Percentiles rank a stretch among this genome's conserved stretches.
Conservation (phyloP, 2,113 vertebrate species). For the Mixornis gularis region DNA sequence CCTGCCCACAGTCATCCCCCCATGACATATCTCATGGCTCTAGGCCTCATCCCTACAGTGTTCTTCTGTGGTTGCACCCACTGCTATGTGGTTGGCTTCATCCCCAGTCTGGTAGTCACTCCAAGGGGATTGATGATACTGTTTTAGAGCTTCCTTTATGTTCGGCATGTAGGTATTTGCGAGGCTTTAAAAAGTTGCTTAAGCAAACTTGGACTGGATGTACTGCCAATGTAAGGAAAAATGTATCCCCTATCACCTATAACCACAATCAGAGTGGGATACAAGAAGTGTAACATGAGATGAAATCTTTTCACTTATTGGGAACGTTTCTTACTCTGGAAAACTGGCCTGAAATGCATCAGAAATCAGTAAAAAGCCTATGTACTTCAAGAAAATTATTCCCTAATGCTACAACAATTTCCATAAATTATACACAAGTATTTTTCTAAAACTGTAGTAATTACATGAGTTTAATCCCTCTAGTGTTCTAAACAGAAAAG, state of each 20-base stretch:
- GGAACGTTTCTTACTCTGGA: not conserved
- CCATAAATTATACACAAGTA: not conserved
- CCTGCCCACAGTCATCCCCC: not conserved
- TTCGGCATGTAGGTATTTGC: not conserved
- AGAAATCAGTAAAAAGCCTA: not conserved
- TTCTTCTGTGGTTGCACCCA: not conserved
- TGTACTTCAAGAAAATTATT: not conserved
- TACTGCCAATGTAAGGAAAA: not conserved
- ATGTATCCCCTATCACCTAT: not conserved
- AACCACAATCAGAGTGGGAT: not conserved
- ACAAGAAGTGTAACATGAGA: not conserved
- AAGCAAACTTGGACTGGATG: not conserved
- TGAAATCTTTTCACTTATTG: not conserved
- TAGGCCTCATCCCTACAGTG: not conserved
- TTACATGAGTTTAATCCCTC: not conserved
- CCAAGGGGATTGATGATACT: not conserved
- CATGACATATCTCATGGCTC: not conserved
- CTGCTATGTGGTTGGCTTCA: not conserved
- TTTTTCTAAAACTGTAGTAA: not conserved
- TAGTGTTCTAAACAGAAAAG: not conserved
- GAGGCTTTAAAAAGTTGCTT: not conserved
- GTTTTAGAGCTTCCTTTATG: not conserved
- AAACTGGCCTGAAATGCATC: not conserved
- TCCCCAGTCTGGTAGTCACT: not conserved
- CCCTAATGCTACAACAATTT: not conserved